Conservation (phyloP, 2,797 vertebrate species). For the Dryobates pubescens region DNA sequence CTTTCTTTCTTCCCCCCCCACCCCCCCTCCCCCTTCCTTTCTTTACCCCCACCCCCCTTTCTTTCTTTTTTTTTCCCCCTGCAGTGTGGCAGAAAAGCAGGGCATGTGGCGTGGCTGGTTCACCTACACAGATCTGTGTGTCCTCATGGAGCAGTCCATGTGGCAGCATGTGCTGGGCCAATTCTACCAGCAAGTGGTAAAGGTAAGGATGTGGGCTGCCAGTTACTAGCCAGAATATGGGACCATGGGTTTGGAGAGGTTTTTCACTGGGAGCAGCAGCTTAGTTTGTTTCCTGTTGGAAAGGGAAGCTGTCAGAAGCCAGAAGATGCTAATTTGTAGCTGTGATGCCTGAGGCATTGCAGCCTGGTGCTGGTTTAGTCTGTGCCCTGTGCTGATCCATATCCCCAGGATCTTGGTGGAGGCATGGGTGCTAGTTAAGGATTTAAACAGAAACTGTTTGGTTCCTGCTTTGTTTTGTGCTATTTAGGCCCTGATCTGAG, state of each 20-base stretch:
- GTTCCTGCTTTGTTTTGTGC: neutral
- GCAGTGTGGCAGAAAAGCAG: slow-evolving; percentile 91
- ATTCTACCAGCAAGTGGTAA: slow-evolving; percentile 89
- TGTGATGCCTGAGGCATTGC: neutral
- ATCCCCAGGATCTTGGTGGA: neutral
- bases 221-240: neutral
- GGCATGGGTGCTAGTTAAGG: neutral
- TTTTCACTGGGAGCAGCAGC: neutral
- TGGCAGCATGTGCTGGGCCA: slow-evolving; percentile 89
- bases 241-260: neutral
- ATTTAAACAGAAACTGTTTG: neutral
- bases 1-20: too few species aligned
- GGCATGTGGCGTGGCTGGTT: slow-evolving; percentile 95
- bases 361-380: neutral
- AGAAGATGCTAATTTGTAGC: neutral
- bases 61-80: neutral
- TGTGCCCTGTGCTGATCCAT: neutral
- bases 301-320: neutral
- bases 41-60: neutral
- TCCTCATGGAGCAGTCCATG: slow-evolving; percentile 89
- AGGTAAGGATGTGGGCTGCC: slow-evolving; percentile 78
- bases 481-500: neutral
- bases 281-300: neutral
- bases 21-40: neutral
- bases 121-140: slow-evolving; percentile 95